phyloP scores from a whole-genome alignment of 2,113 vertebrate species.

The Melospiza melodia region DNA sequence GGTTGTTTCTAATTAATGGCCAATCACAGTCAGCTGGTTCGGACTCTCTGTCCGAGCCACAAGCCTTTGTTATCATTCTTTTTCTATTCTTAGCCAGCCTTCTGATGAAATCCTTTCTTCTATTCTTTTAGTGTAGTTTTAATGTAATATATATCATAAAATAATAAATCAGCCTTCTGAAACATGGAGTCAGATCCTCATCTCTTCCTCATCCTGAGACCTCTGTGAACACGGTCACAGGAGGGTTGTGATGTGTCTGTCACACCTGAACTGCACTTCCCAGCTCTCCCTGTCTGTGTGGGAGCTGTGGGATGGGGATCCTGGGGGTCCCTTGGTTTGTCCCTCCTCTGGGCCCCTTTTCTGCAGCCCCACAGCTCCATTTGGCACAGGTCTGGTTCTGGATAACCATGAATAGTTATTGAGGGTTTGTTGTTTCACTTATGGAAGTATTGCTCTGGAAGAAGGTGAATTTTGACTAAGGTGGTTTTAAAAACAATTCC shows the following conservation, averaged over 20 bases:
- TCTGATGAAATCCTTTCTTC: no score
- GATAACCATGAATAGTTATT: not conserved
- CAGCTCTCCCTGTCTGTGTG: fast-evolving
- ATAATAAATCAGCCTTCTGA: no score
- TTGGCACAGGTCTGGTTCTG: not conserved
- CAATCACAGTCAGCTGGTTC: no score
- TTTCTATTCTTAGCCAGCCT: no score
- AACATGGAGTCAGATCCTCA: no score
- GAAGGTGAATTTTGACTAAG: not conserved
- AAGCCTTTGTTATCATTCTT: no score
- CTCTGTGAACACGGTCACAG: no score
- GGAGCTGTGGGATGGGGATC: not conserved
- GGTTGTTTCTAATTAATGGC: no score
- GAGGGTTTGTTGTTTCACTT: not conserved
- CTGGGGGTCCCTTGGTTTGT: fast-evolving
- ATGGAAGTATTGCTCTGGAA: not conserved
- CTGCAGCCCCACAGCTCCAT: not conserved
- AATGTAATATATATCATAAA: no score
- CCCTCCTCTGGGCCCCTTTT: not conserved
- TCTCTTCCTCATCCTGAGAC: no score
- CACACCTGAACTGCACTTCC: fast-evolving
- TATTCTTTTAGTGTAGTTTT: no score
- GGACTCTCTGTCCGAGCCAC: no score
- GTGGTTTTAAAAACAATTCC: not conserved
- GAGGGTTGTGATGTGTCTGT: not conserved